Percentiles rank a stretch among this genome's conserved stretches.
phyloP scores from a whole-genome alignment of 2,113 vertebrate species.

The Nasalis larvatus region DNA sequence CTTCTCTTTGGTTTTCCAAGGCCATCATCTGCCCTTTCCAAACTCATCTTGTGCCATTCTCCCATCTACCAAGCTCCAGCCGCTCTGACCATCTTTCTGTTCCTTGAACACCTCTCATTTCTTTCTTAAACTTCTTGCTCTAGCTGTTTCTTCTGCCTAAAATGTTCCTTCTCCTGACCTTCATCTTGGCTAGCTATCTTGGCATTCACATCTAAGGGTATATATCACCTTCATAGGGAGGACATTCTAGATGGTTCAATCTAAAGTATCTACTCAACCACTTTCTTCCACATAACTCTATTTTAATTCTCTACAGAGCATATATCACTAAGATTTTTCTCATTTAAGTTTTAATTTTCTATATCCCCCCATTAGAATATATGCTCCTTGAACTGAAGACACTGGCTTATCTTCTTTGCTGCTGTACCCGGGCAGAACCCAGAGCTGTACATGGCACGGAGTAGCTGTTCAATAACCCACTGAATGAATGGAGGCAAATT shows the following conservation, averaged over 20 bases:
- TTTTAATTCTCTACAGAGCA: neutral
- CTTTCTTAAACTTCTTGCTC: neutral
- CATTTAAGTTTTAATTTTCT: neutral
- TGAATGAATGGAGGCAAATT: neutral
- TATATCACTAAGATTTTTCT: neutral
- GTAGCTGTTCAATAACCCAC: neutral
- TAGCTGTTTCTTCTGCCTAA: neutral
- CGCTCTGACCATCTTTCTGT: neutral
- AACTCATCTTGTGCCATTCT: neutral
- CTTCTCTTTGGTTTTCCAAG: neutral
- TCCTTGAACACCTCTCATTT: neutral
- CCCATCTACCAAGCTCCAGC: neutral
- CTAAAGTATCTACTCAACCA: neutral
- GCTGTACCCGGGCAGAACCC: neutral
- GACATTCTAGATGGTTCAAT: neutral
- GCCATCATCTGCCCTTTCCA: neutral
- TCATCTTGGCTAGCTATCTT: neutral
- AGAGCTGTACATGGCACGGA: neutral
- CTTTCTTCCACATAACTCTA: neutral
- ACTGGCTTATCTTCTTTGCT: neutral
- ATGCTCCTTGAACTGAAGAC: neutral
- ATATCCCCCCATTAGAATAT: neutral
- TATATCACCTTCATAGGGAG: neutral
- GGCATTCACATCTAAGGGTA: neutral
- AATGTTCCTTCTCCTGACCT: neutral